Evolutionary conservation across 2,888 invertebrate genomes (phyloP), one percentile per base, ranked within the genome.

Genomic region (Hemithea aestivaria): DNA sequence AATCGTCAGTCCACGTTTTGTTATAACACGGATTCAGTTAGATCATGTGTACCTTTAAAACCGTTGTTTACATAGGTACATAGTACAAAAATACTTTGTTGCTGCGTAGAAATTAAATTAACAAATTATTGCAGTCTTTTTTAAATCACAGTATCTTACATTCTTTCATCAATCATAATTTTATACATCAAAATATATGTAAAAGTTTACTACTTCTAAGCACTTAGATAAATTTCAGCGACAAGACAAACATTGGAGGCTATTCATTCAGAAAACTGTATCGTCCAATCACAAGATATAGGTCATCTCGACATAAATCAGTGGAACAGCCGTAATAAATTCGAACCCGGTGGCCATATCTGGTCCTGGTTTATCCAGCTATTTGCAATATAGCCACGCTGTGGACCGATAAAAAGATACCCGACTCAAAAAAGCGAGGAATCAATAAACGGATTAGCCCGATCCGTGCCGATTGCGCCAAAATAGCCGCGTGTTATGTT

Each of bases 391-490:
- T 11, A 35, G 31, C 37, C 40, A 34, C 34, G 37, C 37, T 27
- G 36, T 20, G 45, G 32, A 35, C 36, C 46, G 42, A 49, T 50
- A 52, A 49, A 53, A 54, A 53, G 48, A 51, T 49, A 51, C 45
- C 43, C 40, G 33, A 20, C 39, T 35, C 28, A 35, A 45, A 47
- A 44, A 51, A 51, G 30, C 41, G 48, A 41, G 29, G 51, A 53
- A 53, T 56, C 53, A 53, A 56, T 53, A 56, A 56, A 49, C 51
- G 47, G 56, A 52, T 56, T 53, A 52, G 46, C 41, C 5, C 45
- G 41, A 45, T 33, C 39, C 29, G 41, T 40, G 29, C 24, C 36
- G 29, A 8, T n/a, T 31, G 30, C 31, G 31, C 20, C 20, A 29
- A 32, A 27, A 32, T 32, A 25, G 16, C 31, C 27, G 30, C 22